These are phyloP conservation scores for Amblyornis subalaris DNA, from an alignment of 2,113 vertebrate species.

Conservation along the genomic window DNA sequence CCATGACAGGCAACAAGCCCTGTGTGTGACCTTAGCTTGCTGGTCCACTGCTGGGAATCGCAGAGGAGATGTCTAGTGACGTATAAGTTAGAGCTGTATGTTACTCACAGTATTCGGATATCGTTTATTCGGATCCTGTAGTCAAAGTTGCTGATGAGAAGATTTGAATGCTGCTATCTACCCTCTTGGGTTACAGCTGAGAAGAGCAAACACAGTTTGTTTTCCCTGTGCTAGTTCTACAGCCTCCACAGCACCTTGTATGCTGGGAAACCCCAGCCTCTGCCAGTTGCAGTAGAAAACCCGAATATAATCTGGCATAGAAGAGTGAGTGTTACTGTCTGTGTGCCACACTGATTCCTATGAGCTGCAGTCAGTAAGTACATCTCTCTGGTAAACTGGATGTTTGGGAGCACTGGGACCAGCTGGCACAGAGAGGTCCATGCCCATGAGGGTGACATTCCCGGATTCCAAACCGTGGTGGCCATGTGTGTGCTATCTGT, in stretches of 20 bases:
- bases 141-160: background rate
- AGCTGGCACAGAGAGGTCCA: background rate
- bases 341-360: fast-evolving
- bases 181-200: background rate
- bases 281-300: background rate
- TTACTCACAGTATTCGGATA: background rate
- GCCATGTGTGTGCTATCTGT: fast-evolving
- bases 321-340: background rate
- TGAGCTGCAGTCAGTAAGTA: background rate
- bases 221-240: background rate
- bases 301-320: background rate
- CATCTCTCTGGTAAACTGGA: background rate
- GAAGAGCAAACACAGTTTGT: background rate
- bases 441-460: background rate
- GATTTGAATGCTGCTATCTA: background rate
- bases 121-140: background rate
- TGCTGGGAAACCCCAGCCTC: background rate
- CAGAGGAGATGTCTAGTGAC: background rate
- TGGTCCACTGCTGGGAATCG: background rate
- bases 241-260: background rate
- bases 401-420: background rate
- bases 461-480: background rate
- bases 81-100: background rate
- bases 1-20: slow-evolving; percentile 11
- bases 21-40: slow-evolving; percentile 31